Percentiles rank a stretch among this genome's conserved stretches.
Evolutionary conservation across 2,888 invertebrate genomes (phyloP).

Genomic region (Petrophora chlorosata): DNA sequence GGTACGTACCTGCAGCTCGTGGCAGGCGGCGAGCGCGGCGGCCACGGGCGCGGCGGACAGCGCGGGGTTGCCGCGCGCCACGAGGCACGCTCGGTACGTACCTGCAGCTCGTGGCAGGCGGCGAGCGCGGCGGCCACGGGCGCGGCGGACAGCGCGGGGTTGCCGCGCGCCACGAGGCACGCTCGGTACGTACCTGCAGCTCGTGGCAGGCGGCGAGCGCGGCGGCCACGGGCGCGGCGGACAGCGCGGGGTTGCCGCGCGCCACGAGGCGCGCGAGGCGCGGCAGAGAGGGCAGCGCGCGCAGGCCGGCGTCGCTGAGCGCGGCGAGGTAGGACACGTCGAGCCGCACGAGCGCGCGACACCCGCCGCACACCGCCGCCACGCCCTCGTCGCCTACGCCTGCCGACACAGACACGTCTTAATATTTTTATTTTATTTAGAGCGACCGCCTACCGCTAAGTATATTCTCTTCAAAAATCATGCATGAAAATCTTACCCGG

Average conservation of each 20-base stretch:
- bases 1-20: conserved; percentile 48
- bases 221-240: too few relatives aligned
- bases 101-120: too few relatives aligned
- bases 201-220: too few relatives aligned
- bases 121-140: too few relatives aligned
- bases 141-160: too few relatives aligned
- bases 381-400: conserved; percentile 70
- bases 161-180: too few relatives aligned
- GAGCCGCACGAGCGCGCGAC: conserved; percentile 49
- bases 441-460: too few relatives aligned
- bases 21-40: conserved; percentile 51
- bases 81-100: too few relatives aligned
- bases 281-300: conserved; percentile 35
- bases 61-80: conserved; percentile 55
- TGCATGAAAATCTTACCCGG: too few relatives aligned
- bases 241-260: background rate
- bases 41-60: conserved; percentile 55
- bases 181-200: too few relatives aligned
- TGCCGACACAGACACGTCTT: conserved; percentile 30
- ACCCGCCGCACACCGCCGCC: conserved; percentile 51
- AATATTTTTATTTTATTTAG: background rate
- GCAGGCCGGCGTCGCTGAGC: conserved; percentile 44
- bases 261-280: conserved; percentile 36
- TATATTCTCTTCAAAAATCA: too few relatives aligned
- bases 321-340: conserved; percentile 70